A percentile compares a stretch with the other conserved stretches of the same genome.
Evolutionary conservation across 2,888 invertebrate species (phyloP).

Genomic region (Ganaspis brasiliensis): DNA sequence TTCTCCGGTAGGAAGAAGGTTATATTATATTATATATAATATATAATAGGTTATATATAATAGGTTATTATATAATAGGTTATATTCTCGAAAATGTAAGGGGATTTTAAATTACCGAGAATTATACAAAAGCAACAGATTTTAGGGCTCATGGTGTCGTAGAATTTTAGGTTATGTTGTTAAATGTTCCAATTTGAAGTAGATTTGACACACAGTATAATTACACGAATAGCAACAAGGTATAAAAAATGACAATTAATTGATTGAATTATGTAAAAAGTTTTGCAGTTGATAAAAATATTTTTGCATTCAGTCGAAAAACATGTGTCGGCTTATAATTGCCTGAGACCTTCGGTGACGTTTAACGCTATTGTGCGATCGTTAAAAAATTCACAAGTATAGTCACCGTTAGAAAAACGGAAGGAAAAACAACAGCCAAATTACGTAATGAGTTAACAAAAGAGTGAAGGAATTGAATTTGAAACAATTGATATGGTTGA

Average conservation of each 20-base stretch:
- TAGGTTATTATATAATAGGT: no score
- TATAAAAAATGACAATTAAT: neutral
- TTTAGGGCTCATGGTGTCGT: no score
- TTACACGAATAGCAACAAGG: no score
- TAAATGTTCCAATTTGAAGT: no score
- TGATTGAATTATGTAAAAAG: neutral
- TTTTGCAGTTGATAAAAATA: neutral
- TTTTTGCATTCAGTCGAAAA: slow-evolving; percentile 26
- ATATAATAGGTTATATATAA: no score
- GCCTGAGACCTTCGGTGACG: slow-evolving; percentile 31
- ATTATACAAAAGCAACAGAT: no score
- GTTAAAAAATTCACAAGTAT: slow-evolving; percentile 42
- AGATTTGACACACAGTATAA: no score
- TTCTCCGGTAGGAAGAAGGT: no score
- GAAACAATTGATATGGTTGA: neutral
- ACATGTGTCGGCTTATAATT: slow-evolving; percentile 30
- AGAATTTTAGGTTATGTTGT: no score
- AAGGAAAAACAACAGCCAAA: slow-evolving; percentile 27
- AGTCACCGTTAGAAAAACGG: slow-evolving; percentile 32
- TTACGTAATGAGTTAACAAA: slow-evolving; percentile 30
- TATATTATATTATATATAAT: no score
- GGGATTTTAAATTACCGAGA: no score
- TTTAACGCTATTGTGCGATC: slow-evolving; percentile 34
- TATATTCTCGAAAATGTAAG: no score
- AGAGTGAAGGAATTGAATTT: slow-evolving; percentile 23